Conservation (phyloP, 2,113 vertebrate species). For the Gallinago media region DNA sequence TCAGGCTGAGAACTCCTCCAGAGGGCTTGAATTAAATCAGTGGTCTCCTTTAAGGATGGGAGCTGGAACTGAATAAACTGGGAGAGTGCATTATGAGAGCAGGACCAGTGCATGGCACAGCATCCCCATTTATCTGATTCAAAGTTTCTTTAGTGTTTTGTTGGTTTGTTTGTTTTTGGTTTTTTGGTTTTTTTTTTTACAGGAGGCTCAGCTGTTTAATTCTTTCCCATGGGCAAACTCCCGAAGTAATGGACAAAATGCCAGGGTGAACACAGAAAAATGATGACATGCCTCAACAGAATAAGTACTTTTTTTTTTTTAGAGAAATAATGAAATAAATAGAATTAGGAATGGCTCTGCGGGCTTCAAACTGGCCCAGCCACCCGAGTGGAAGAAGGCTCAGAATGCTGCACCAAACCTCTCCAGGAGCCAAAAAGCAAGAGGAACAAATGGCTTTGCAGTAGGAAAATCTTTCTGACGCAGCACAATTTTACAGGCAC, state of each 20-base stretch:
- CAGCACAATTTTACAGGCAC: not conserved
- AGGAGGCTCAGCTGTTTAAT: conserved; percentile 59
- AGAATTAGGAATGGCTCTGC: not conserved
- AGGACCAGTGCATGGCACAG: not conserved
- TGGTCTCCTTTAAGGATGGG: not conserved
- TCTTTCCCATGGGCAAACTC: conserved; percentile 48
- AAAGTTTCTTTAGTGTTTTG: not conserved
- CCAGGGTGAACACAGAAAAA: conserved; percentile 59
- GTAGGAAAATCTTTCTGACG: not conserved
- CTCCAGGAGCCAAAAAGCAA: not conserved
- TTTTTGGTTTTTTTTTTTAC: not conserved
- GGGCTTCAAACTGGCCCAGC: not conserved
- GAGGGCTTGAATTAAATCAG: conserved; percentile 1
- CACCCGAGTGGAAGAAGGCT: not conserved
- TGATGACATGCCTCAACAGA: conserved; percentile 24
- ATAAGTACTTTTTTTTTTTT: conserved; percentile 37
- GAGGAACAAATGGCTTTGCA: not conserved
- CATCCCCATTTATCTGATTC: conserved; percentile 57
- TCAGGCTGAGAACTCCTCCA: not conserved
- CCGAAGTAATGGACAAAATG: conserved; percentile 55
- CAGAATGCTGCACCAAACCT: not conserved
- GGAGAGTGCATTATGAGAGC: not conserved
- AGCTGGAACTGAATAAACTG: conserved; percentile 4
- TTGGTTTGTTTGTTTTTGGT: too few species aligned
- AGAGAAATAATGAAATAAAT: not conserved